Evolutionary conservation across 2,888 invertebrate species (phyloP).

Genomic region (Metallyticus violacea): DNA sequence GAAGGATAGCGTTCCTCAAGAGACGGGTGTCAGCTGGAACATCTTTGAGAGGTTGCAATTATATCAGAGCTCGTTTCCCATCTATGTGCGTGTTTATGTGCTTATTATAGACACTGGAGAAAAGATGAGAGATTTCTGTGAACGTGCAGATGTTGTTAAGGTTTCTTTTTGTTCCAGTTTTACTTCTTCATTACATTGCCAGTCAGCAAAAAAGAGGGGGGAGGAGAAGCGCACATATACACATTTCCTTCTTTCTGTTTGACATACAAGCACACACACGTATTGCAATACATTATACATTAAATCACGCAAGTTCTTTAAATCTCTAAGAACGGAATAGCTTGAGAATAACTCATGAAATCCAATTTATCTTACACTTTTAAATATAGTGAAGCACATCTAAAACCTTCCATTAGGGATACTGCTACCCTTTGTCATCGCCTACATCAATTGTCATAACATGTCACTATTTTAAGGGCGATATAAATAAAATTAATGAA

Average conservation of each 20-base stretch:
- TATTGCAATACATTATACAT: too few relatives aligned
- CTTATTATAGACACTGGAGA: neutral
- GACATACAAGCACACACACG: neutral
- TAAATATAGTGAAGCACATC: too few relatives aligned
- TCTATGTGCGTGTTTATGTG: neutral
- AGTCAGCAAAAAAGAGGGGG: neutral
- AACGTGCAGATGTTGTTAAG: neutral
- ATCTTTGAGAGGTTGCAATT: neutral
- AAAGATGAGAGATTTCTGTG: neutral
- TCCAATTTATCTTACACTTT: too few relatives aligned
- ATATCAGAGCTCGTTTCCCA: neutral
- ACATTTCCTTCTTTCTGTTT: neutral
- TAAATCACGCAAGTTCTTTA: too few relatives aligned
- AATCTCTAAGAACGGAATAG: too few relatives aligned
- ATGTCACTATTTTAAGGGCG: too few relatives aligned
- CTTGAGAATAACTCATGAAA: too few relatives aligned
- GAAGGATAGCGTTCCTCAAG: neutral
- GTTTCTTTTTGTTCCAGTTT: neutral
- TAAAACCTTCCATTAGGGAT: too few relatives aligned
- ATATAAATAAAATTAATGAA: too few relatives aligned
- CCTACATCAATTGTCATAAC: too few relatives aligned
- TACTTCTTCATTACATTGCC: neutral
- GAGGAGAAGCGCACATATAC: too few relatives aligned
- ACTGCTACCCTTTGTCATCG: too few relatives aligned
- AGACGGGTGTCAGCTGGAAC: neutral